Base-by-base conservation (phyloP, 1,140 invertebrate genomes). In the Trigoniulus corallinus region DNA sequence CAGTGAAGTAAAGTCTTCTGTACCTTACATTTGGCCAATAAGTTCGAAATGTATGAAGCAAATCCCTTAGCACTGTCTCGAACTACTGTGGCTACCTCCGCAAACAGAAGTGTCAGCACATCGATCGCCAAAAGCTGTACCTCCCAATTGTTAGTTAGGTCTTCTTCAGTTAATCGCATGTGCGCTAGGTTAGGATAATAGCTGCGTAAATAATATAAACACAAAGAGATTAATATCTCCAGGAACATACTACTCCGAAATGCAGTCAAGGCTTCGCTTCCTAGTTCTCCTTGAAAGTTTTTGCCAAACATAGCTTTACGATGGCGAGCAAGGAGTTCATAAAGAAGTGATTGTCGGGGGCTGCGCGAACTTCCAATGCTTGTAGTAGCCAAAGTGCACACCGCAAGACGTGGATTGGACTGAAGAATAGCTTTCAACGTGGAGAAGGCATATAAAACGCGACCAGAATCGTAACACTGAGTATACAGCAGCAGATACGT, bases 1-100 rank as follows among this genome's bases (percentile, higher is more conserved):
- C 84, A 87, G 63, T 88, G 84, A 29, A 93, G 70, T 24, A 87
- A 70, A n/a, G 85, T 81, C 64, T 89, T 88, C 67, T 92, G 88
- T 23, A 92, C 74, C 67, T 89, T 89, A 61, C 84, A 86, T 52
- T 84, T 78, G 1, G 74, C 72, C 54, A 93, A 66, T 51, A 91
- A 66, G 66, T 89, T 84, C 47, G 78, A 78, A 27, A 93, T 79
- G 63, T 88, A 92, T 52, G 76, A 81, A 22, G 82, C 79, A 60
- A 91, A 80, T 25, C 81, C 84, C 58, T 78, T 79, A 0, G 79
- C 81, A 62, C 81, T 86, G 56, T 85, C 84, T 50, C 78, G 76
- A n/a, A 88, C 82, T 24, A 91, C 79, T n/a, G 74, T 72, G 27
- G 82, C 78, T 3, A 91, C 62, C 60, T 89, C 84, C 1, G 76